Evolutionary conservation across 2,797 vertebrate species (phyloP).

Genomic region (Argyrosomus regius): DNA sequence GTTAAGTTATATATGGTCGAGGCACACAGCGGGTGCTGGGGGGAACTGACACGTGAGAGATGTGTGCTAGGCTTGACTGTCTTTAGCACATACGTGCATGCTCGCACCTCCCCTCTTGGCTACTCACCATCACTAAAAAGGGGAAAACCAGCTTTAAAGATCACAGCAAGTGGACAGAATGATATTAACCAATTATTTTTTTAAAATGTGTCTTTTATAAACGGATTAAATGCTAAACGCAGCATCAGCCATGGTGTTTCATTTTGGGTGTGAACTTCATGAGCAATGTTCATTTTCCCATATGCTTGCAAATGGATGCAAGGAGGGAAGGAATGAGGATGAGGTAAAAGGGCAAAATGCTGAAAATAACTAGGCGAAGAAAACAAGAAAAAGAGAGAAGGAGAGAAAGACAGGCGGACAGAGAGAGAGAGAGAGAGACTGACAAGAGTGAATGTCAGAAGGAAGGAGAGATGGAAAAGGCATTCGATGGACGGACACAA

Average conservation of each 20-base stretch:
- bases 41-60: conserved; percentile 50
- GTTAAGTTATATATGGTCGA: conserved; percentile 53
- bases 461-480: conserved; percentile 62
- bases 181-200: conserved; percentile 45
- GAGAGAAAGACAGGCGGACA: conserved; percentile 14
- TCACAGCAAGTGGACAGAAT: conserved; percentile 36
- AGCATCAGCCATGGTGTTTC: conserved; percentile 65
- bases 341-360: conserved; percentile 28
- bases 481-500: conserved; percentile 62
- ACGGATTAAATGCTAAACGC: conserved; percentile 55
- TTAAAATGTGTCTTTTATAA: conserved; percentile 22
- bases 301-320: conserved; percentile 55
- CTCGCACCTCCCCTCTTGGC: conserved; percentile 32
- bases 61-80: conserved; percentile 43
- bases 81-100: conserved; percentile 22
- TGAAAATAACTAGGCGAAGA: conserved; percentile 22
- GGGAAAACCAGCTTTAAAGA: conserved; percentile 33
- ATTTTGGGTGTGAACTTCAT: conserved; percentile 76
- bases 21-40: conserved; percentile 18
- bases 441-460: conserved; percentile 63
- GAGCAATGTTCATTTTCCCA: conserved; percentile 61
- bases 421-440: conserved; percentile 42
- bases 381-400: conserved; percentile 15
- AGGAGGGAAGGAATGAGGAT: conserved; percentile 34
- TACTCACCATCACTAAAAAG: conserved; percentile 32